Conservation (phyloP, 2,113 vertebrate genomes). For the Pogonocichla stellata region DNA sequence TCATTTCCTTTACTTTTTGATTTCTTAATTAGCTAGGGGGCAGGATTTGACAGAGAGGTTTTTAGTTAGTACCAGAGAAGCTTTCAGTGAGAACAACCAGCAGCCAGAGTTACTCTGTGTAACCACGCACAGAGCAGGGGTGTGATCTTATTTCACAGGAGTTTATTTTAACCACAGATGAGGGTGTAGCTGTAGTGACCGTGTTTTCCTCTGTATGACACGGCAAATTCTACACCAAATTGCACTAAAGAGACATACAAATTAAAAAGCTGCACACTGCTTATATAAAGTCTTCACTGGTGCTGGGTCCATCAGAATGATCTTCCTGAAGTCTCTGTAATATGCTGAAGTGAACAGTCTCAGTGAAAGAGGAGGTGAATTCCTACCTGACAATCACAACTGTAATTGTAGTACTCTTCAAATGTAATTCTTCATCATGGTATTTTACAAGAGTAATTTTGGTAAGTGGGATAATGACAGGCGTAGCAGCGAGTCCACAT, state of each 20-base stretch:
- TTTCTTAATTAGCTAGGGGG: neutral
- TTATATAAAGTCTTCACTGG: neutral
- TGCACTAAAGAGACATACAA: neutral
- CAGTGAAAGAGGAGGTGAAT: neutral
- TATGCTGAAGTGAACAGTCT: neutral
- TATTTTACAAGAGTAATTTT: neutral
- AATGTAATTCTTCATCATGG: neutral
- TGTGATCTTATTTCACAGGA: neutral
- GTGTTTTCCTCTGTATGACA: neutral
- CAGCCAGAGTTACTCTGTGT: neutral
- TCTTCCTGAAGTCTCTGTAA: neutral
- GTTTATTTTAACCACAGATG: neutral
- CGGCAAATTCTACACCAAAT: neutral
- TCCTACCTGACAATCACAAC: neutral
- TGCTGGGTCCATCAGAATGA: neutral
- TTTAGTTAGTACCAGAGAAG: neutral
- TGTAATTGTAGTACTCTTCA: neutral
- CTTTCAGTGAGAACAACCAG: neutral
- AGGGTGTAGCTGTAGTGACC: neutral
- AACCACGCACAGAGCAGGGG: neutral
- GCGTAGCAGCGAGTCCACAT: neutral
- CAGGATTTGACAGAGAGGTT: neutral
- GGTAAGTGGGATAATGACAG: neutral
- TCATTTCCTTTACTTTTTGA: neutral
- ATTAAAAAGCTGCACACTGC: neutral